A percentile compares a stretch with the other conserved stretches of the same genome.
Evolutionary conservation across 1,140 invertebrate species (phyloP).

Genomic region (Drosophila malerkotliana): DNA sequence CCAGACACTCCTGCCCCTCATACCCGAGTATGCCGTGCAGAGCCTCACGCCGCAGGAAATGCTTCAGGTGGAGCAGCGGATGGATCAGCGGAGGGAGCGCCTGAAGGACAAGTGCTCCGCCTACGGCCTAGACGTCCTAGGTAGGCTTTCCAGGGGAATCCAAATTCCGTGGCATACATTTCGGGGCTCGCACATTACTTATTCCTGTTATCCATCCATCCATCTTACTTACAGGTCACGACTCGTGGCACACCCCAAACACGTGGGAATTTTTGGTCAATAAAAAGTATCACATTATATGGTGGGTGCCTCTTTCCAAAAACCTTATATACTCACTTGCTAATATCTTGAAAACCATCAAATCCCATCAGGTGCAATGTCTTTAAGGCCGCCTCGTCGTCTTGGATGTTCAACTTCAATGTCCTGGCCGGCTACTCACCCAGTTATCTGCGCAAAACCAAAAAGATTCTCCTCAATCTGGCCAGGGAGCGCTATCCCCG

Average conservation of each 20-base stretch:
- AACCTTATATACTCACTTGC: neutral
- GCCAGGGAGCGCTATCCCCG: conserved; percentile 91
- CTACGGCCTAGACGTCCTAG: conserved; percentile 85
- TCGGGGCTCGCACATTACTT: neutral
- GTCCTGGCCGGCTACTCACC: conserved; percentile 91
- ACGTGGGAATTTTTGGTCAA: conserved; percentile 94
- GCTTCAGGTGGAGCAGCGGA: conserved; percentile 84
- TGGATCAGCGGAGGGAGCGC: conserved; percentile 84
- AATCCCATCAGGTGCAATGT: conserved; percentile 88
- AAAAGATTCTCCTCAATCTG: conserved; percentile 90
- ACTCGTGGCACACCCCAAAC: conserved; percentile 89
- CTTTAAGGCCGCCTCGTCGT: conserved; percentile 94
- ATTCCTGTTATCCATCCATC: conserved; percentile 1
- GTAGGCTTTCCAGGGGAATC: conserved; percentile 38
- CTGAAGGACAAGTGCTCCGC: conserved; percentile 85
- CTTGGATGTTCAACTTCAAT: conserved; percentile 96
- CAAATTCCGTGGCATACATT: conserved; percentile 16
- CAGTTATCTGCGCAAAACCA: conserved; percentile 90
- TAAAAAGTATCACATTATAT: conserved; percentile 90
- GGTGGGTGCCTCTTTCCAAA: conserved; percentile 77
- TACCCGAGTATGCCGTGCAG: conserved; percentile 78
- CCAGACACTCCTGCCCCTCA: conserved; percentile 76
- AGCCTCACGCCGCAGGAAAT: conserved; percentile 76
- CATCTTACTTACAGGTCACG: conserved; percentile 85
- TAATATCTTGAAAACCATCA: neutral